phyloP scores from a whole-genome alignment of 2,113 vertebrate species.

The Electrona antarctica region DNA sequence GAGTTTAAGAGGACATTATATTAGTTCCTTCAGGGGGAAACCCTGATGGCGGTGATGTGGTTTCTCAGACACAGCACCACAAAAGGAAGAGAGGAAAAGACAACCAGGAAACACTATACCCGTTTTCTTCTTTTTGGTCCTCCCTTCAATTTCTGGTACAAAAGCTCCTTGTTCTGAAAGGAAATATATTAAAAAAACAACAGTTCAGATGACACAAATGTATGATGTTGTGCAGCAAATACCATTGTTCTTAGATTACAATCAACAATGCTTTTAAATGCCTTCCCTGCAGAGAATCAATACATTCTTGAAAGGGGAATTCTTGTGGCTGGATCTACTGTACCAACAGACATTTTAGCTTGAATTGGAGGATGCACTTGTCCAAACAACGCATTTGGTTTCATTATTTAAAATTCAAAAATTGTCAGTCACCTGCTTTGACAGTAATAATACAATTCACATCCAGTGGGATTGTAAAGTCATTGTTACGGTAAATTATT shows the following conservation, averaged over 20 bases:
- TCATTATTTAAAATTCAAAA: background rate
- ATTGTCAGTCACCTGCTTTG: too few relatives aligned
- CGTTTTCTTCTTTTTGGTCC: conserved; percentile 90
- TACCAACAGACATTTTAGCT: background rate
- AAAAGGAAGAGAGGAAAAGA: conserved; percentile 27
- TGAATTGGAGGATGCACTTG: background rate
- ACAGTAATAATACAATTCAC: too few relatives aligned
- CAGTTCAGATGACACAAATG: conserved; percentile 22
- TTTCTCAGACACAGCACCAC: conserved; percentile 30
- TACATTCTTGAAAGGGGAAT: background rate
- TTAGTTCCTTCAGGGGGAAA: conserved; percentile 2
- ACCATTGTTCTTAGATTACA: conserved; percentile 22
- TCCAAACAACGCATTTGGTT: conserved; percentile 1
- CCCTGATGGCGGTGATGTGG: conserved; percentile 19
- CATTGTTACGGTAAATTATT: too few relatives aligned
- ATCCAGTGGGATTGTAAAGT: too few relatives aligned
- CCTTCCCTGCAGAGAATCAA: conserved; percentile 14
- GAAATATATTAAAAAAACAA: conserved; percentile 20
- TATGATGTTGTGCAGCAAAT: conserved; percentile 13
- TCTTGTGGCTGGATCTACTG: background rate
- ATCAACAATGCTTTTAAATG: conserved; percentile 35
- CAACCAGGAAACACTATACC: conserved; percentile 75
- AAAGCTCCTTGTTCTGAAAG: conserved; percentile 90
- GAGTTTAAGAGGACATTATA: conserved; percentile 4
- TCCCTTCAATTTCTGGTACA: conserved; percentile 91